phyloP scores from a whole-genome alignment of 2,888 invertebrate genomes.

The Stenodera caucasica region DNA sequence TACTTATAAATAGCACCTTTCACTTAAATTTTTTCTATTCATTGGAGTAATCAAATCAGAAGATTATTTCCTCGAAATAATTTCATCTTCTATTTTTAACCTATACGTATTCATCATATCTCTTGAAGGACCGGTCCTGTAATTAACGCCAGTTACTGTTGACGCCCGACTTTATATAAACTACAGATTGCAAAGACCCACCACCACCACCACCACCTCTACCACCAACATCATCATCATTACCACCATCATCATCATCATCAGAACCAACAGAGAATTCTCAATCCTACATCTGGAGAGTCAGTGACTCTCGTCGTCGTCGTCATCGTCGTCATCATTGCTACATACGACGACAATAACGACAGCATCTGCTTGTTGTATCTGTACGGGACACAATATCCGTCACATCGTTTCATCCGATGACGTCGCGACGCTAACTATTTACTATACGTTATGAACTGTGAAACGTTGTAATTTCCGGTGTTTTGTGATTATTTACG shows the following conservation, averaged over 20 bases:
- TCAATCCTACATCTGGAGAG: conserved; percentile 1
- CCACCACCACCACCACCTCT: background rate
- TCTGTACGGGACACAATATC: background rate
- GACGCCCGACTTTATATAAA: background rate
- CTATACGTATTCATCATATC: background rate
- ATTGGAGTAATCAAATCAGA: background rate
- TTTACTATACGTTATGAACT: background rate
- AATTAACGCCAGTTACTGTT: conserved; percentile 17
- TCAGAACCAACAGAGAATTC: background rate
- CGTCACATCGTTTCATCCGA: background rate
- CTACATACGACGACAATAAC: background rate
- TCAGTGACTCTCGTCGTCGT: conserved; percentile 1
- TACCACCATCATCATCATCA: background rate
- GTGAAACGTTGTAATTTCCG: background rate
- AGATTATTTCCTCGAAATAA: background rate
- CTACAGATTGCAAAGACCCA: conserved; percentile 3
- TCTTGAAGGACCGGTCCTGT: conserved; percentile 24
- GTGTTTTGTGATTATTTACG: background rate
- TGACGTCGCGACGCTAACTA: conserved; percentile 3
- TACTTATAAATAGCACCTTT: background rate
- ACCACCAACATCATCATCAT: background rate
- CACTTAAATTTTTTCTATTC: background rate
- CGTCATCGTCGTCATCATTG: background rate
- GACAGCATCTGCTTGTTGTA: background rate
- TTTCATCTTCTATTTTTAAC: background rate